Base-by-base conservation (phyloP, 2,797 vertebrate genomes). In the Amniataba percoides region DNA sequence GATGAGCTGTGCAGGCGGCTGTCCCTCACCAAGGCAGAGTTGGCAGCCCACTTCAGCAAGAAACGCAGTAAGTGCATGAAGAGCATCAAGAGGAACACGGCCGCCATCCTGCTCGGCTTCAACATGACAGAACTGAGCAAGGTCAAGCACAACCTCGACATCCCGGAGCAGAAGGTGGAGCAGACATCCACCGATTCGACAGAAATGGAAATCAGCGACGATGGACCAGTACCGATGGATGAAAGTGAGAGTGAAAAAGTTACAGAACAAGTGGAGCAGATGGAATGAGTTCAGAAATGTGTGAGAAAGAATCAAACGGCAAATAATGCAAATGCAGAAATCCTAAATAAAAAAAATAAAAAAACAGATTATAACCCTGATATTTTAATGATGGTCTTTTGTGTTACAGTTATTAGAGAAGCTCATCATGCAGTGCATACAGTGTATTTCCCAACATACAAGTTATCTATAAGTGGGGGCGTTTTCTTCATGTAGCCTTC, bases 21-120 rank as follows among this genome's bases (percentile, higher is more conserved):
- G 0, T 92, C 91, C 4, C 78, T 95, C 0, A 95, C 95, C 92
- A 98, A 97, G 83, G 87, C 95, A 0, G 98, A 99, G 19, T 87
- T 99, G 78, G 94, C 93, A 0, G 95, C 96, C 0, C 96, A 95
- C 81, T 97, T 99, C 81, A 94, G 96, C 39, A 96, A 92, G 73
- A 97, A 93, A 87, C 97, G 97, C 80, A 95, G 91, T 56, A 91
- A 87, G 39, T 99, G 98, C 93, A 93, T 98, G 92, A 98, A 95
- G 92, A 95, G 93, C 36, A 94, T 99, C 56, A 96, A 95, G 90
- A 95, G 78, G 72, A 95, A 87, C 27, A 93, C 88, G 18, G 77
- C 96, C 0, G 94, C 89, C 48, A 90, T 99, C 57, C 93, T 99
- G 62, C 84, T 99, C 64, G 98, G 98, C 67, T 99, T 99, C 91